Evolutionary conservation across 64 coral and sea anemone genomes (phyloP), one percentile per base, ranked within the genome.

Genomic region (Montipora capricornis): DNA sequence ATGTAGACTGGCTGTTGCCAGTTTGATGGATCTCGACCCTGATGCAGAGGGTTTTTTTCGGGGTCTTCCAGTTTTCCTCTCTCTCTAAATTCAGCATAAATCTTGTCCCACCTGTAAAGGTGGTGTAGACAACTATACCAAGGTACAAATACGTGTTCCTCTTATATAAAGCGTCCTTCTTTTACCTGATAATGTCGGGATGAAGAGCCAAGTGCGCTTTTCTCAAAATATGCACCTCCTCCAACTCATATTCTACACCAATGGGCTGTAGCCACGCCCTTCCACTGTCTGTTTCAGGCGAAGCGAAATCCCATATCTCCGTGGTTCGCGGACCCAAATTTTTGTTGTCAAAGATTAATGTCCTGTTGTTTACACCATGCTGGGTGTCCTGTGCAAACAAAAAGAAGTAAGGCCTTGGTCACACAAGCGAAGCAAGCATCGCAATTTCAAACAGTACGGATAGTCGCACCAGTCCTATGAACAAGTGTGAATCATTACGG

Each of bases 261-360:
- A 95, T 92, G 16, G 89, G 85, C 9, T 78, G 58, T 10, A 98
- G 61, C 97, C 97, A 98, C 14, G 94, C 59, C 12, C 92, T 91
- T 8, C 97, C 97, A 52, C 97, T 94, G 85, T 98, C 97, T 98
- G 81, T 7, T 6, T 17, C 57, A 61, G 85, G 73, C 20, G 70
- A 81, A 24, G 88, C 66, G 13, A 88, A 94, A 68, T 98, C 88
- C 8, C 61, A 47, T 69, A 96, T 88, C 73, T 96, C 94, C 22
- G 5, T 67, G 29, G 88, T 84, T 7, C 67, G 74, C 14, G 92
- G 88, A 47, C 1, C 49, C 47, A 78, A 67, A 73, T 98, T 94
- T 44, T 96, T 96, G 78, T 96, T 98, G 75, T 96, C 94, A 76
- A 98, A 87, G 15, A 98, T 98, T 0, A 98, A 87, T 60, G 97